Conservation (phyloP, 2,888 invertebrate species). For the Chloromyia formosa region DNA sequence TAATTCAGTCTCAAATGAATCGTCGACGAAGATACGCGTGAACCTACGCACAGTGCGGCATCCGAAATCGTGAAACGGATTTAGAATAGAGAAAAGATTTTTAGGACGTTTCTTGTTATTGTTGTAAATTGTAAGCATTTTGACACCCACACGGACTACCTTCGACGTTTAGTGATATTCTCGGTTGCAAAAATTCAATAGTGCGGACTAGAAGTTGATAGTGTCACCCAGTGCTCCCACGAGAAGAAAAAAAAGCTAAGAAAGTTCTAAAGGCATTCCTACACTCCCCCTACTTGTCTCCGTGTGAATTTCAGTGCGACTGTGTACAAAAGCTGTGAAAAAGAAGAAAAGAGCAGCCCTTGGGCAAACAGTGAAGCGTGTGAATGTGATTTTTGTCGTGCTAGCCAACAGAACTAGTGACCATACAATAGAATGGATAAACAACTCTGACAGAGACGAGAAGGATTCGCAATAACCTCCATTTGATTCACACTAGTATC, state of each 20-base stretch:
- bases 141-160: too few relatives aligned
- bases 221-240: neutral
- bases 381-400: conserved; percentile 32
- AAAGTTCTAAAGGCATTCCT: neutral
- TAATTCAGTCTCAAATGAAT: conserved; percentile 49
- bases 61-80: conserved; percentile 13
- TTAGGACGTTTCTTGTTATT: neutral
- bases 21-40: conserved; percentile 42
- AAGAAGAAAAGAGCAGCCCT: conserved; percentile 33
- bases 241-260: conserved; percentile 1
- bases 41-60: conserved; percentile 2
- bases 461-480: neutral
- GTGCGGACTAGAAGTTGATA: conserved; percentile 1
- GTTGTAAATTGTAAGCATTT: conserved; percentile 7
- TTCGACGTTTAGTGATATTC: neutral
- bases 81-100: neutral
- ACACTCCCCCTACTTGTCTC: conserved; percentile 11
- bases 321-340: conserved; percentile 31
- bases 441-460: conserved; percentile 45
- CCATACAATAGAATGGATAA: conserved; percentile 43
- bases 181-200: neutral
- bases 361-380: conserved; percentile 22
- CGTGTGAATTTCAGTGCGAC: conserved; percentile 18
- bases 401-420: conserved; percentile 14
- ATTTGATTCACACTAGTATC: neutral